These are phyloP conservation scores for Carassius gibelio DNA, from an alignment of 2,113 vertebrate genomes.

Conservation along the genomic window DNA sequence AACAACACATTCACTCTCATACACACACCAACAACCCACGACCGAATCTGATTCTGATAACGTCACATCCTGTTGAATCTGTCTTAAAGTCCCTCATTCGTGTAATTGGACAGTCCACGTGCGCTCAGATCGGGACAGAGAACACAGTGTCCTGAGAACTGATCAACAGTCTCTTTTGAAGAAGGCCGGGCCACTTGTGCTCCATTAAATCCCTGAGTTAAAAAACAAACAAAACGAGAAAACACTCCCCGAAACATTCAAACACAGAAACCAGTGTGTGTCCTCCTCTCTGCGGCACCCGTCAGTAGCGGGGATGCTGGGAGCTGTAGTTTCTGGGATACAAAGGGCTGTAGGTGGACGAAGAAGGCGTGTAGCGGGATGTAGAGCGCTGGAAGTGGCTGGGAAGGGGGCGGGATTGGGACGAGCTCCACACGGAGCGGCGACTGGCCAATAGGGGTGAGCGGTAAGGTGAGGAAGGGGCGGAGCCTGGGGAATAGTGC, in stretches of 20 bases:
- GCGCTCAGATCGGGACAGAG: conserved; percentile 33
- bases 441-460: conserved; percentile 64
- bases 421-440: conserved; percentile 68
- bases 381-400: conserved; percentile 55
- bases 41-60: neutral
- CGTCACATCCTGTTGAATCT: neutral
- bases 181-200: conserved; percentile 72
- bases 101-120: conserved; percentile 31
- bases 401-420: conserved; percentile 68
- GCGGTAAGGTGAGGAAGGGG: conserved; percentile 68
- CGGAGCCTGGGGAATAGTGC: conserved; percentile 61
- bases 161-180: conserved; percentile 66
- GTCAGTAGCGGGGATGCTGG: conserved; percentile 71
- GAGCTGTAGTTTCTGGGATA: conserved; percentile 72
- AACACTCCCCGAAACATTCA: conserved; percentile 46
- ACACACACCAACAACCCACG: neutral
- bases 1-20: conserved; percentile 26
- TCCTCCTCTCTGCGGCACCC: conserved; percentile 72
- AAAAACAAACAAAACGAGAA: conserved; percentile 62
- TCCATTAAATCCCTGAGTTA: conserved; percentile 79
- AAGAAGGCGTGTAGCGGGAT: conserved; percentile 60
- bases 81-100: conserved; percentile 10
- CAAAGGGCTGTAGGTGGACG: conserved; percentile 66
- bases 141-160: conserved; percentile 56
- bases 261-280: conserved; percentile 67